A percentile compares a stretch with the other conserved stretches of the same genome.
Evolutionary conservation across 1,140 invertebrate genomes (phyloP).

Genomic region (Ladona fulva): DNA sequence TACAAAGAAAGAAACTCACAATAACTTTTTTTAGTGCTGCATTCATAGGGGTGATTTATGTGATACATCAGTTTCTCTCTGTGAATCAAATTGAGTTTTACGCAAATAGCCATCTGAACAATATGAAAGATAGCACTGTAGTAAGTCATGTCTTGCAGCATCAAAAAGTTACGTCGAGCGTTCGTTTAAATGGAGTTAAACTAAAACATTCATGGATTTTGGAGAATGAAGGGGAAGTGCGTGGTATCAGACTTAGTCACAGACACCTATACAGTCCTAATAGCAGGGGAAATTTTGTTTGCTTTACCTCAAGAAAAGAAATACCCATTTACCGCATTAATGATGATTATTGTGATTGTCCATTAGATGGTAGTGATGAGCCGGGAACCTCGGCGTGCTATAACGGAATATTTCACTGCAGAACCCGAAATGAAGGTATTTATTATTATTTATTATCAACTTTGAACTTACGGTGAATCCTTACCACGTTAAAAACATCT

Average conservation of each 20-base stretch:
- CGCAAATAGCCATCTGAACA: not conserved
- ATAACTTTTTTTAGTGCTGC: not conserved
- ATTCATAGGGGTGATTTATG: not conserved
- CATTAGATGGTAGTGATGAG: conserved; percentile 74
- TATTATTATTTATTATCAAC: conserved; percentile 1
- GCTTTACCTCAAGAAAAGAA: not conserved
- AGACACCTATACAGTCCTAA: not conserved
- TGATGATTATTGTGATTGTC: conserved; percentile 92
- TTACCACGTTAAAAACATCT: too few relatives aligned
- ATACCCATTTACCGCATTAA: conserved; percentile 49
- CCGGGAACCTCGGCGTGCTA: conserved; percentile 82
- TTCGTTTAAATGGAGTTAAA: not conserved
- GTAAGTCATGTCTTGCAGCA: too few relatives aligned
- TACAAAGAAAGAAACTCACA: not conserved
- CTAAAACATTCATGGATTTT: not conserved
- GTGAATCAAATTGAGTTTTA: not conserved
- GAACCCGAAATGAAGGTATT: conserved; percentile 39
- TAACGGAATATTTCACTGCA: conserved; percentile 72
- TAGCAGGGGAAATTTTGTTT: not conserved
- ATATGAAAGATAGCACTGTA: not conserved
- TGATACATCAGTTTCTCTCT: not conserved
- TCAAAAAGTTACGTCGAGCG: too few relatives aligned
- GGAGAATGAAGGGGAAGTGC: not conserved
- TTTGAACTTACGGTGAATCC: conserved; percentile 15
- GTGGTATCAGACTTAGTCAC: not conserved